Evolutionary conservation across 2,113 vertebrate species (phyloP).

Genomic region (Ursus arctos): DNA sequence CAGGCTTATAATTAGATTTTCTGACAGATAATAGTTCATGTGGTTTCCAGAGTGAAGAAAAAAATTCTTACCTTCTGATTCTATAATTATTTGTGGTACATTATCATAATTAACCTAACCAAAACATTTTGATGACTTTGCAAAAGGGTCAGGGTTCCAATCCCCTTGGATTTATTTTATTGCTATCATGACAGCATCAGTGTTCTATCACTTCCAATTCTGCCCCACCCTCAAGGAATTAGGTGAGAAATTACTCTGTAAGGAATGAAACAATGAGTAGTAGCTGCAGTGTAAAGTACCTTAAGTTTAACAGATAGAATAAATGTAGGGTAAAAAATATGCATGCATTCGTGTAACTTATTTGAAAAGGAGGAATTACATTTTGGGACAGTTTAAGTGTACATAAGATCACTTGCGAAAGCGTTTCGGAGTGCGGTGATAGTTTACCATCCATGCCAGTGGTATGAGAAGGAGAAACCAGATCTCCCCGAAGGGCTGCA

Average conservation of each 20-base stretch:
- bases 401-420: not conserved
- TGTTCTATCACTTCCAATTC: not conserved
- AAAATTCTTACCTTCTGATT: constrained; percentile 68
- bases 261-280: constrained; percentile 50
- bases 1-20: constrained; percentile 83
- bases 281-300: not conserved
- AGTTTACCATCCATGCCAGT: constrained; percentile 57
- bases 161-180: not conserved
- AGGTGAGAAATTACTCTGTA: constrained; percentile 13
- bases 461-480: constrained; percentile 10
- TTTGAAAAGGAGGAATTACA: constrained; percentile 30
- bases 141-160: constrained; percentile 52
- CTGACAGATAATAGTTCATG: constrained; percentile 80
- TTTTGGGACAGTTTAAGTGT: constrained; percentile 54
- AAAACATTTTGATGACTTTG: constrained; percentile 69
- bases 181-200: not conserved
- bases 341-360: not conserved
- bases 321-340: not conserved
- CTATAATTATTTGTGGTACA: constrained; percentile 30
- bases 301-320: not conserved
- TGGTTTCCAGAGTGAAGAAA: constrained; percentile 78
- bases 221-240: not conserved
- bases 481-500: not conserved
- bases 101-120: constrained; percentile 62
- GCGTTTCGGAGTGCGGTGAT: constrained; percentile 3